Evolutionary conservation across 2,888 invertebrate species (phyloP).

Genomic region (Busseola fusca): DNA sequence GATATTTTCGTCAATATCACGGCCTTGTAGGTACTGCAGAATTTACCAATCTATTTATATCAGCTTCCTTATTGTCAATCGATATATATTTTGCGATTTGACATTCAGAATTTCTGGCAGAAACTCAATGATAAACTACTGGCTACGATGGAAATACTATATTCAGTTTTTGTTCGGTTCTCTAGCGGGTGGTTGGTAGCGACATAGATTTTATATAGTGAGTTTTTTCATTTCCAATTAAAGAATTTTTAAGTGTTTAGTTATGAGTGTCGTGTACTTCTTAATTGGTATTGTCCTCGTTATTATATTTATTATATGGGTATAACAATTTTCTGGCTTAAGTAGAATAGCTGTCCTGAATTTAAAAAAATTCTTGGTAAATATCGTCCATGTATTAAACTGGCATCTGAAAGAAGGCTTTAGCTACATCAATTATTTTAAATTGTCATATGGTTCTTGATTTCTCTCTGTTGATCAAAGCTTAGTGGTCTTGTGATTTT

Average conservation of each 20-base stretch:
- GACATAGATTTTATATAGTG: conserved; percentile 41
- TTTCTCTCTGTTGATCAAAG: not conserved
- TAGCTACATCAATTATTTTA: not conserved
- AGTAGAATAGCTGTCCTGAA: conserved; percentile 15
- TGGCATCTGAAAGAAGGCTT: not conserved
- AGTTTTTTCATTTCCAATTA: conserved; percentile 37
- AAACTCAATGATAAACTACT: conserved; percentile 56
- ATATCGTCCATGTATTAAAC: not conserved
- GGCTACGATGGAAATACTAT: not conserved
- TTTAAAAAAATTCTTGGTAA: not conserved
- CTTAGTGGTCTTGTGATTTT: not conserved
- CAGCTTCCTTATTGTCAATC: conserved; percentile 62
- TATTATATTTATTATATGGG: conserved; percentile 46
- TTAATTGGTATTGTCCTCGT: conserved; percentile 41
- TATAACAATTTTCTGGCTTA: conserved; percentile 47
- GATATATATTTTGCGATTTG: conserved; percentile 32
- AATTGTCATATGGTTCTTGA: not conserved
- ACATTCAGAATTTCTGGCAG: conserved; percentile 61
- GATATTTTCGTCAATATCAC: conserved; percentile 9
- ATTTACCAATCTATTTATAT: conserved; percentile 56
- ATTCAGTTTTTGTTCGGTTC: conserved; percentile 39
- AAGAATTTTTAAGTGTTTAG: conserved; percentile 1
- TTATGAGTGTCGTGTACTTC: conserved; percentile 30
- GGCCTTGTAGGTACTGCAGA: conserved; percentile 45
- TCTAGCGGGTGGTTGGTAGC: conserved; percentile 30